Base-by-base conservation (phyloP, 2,797 vertebrate genomes). In the Euphonia xanthogaster region DNA sequence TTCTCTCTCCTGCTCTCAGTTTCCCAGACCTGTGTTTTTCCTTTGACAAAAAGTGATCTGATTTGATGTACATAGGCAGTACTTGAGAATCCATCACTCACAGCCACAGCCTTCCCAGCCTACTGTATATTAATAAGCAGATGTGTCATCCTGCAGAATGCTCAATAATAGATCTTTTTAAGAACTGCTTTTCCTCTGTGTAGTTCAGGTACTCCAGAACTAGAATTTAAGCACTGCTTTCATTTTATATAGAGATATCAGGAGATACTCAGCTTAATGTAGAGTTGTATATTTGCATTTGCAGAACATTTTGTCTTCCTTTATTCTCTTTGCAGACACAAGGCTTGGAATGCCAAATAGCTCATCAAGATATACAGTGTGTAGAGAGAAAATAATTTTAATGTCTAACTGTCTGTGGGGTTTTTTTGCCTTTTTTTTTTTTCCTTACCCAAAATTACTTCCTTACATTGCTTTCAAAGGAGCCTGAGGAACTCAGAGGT, bases 241-340 rank as follows among this genome's bases (percentile, higher is more conserved):
- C 81, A 68, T 89, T 95, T 96, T 82, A 79, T 88, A 58, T 83
- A 93, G 86, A 89, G 86, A 82, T 93, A 89, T 92, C 88, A 91
- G 78, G 54, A 93, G 94, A 94, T 93, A 65, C 50, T 92, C 65
- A 51, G 72, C 72, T 63, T 93, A 93, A 94, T 80, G 84, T 83
- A 77, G 61, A 80, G 75, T 33, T 91, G 61, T 84, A 73, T 93
- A 94, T 95, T 96, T 92, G 86, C 92, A 81, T 95, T 90, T 95
- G 75, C 81, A 88, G 93, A 94, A 97, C 90, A 79, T 94, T 95
- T 95, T 95, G 88, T 94, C 92, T 97, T 92, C 75, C 62, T 94
- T 93, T 96, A 86, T 92, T 86, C 74, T 88, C 74, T 94, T 90
- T 89, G 77, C 87, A 91, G 82, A 86, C 42, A 4, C 40, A 60